Evolutionary conservation across 1,140 invertebrate species (phyloP).

Genomic region (Temnothorax longispinosus): DNA sequence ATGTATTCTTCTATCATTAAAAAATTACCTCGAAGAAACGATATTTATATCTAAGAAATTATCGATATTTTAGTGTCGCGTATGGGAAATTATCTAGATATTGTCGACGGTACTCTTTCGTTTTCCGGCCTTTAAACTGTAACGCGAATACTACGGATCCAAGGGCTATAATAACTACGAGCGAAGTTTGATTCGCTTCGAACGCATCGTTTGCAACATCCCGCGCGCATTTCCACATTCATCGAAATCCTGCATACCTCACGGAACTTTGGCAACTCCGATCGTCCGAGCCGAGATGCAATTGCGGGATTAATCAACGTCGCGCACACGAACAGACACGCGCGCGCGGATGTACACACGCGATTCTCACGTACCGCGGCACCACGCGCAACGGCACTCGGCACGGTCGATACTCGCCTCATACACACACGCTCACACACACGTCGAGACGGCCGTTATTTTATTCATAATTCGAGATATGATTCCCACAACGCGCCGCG

Average conservation of each 20-base stretch:
- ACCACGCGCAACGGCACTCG: slow-evolving; percentile 4
- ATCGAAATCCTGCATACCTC: slow-evolving; percentile 57
- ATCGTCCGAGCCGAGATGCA: slow-evolving; percentile 56
- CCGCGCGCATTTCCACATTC: slow-evolving; percentile 35
- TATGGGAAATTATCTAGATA: neutral
- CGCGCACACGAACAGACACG: neutral
- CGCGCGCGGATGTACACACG: too few relatives aligned
- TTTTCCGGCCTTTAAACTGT: neutral
- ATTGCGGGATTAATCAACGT: slow-evolving; percentile 69
- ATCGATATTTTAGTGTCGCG: neutral
- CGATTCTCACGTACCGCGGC: slow-evolving; percentile 17
- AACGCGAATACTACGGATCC: slow-evolving; percentile 2
- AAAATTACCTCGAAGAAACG: neutral
- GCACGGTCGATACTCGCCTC: slow-evolving; percentile 58
- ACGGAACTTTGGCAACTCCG: slow-evolving; percentile 58
- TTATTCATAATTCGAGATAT: slow-evolving; percentile 70
- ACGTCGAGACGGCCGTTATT: slow-evolving; percentile 49
- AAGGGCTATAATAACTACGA: neutral
- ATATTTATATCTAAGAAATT: neutral
- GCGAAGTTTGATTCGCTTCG: slow-evolving; percentile 52
- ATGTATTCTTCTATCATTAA: too few relatives aligned
- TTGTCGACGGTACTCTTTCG: neutral
- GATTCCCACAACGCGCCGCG: slow-evolving; percentile 31
- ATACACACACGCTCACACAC: neutral
- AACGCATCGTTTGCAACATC: slow-evolving; percentile 50